Base-by-base conservation (phyloP, 2,888 invertebrate genomes). In the Orgyia antiqua region DNA sequence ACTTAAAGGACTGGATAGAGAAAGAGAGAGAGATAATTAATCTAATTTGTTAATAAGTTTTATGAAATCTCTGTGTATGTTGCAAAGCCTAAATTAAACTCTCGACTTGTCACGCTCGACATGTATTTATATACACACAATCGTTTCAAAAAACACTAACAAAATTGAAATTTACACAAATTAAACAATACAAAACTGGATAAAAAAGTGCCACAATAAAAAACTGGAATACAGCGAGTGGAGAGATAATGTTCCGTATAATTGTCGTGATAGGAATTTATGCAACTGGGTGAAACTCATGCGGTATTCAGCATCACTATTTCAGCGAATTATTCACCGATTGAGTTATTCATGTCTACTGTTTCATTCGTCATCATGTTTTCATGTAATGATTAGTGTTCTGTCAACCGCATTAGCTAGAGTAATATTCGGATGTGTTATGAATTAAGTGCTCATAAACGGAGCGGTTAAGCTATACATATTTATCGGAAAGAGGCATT, bases 181-280 rank as follows among this genome's bases (percentile, higher is more conserved):
- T 45, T 34, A 37, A 45, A 41, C 17, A 7, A 17, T 17, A 17
- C 17, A 7, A 17, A 17, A 21, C 2, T 2, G 4, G 9, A n/a
- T 10, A 21, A n/a, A 4, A n/a, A 21, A 10, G 12, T 24, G 12
- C 35, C 27, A 13, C 25, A 24, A 38, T 13, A 39, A 46, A 50
- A 44, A 41, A 39, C 36, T 30, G 28, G 12, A 36, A 36, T 39
- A 51, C 45, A 47, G 38, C 38, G 28, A 31, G 33, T 34, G 35
- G 36, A 42, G 52, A 61, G 59, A 64, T 59, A 64, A 68, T 55
- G 58, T 51, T 45, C 42, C 53, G 57, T 58, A 55, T 56, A 55
- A 55, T 53, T 61, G 59, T 61, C 59, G 51, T 56, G 54, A 56
- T 61, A 63, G 53, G 56, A 66, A 67, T 61, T 61, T 65, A 70